Base-by-base conservation (phyloP, 2,113 vertebrate genomes). In the Phalacrocorax aristotelis region DNA sequence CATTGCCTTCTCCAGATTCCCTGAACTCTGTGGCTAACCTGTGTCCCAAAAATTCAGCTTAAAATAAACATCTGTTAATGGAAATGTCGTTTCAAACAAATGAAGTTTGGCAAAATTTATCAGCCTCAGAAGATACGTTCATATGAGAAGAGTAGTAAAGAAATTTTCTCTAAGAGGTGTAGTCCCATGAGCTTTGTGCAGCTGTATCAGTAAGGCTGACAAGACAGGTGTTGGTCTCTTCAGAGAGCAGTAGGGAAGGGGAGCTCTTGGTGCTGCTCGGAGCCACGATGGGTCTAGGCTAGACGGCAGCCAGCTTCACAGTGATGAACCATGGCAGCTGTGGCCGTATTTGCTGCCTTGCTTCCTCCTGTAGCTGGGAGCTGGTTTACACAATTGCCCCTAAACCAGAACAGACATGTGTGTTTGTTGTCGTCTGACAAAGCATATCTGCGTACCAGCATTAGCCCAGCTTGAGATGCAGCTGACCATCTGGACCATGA, bases 401-500 rank as follows among this genome's bases (percentile, higher is more conserved):
- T 85, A 51, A 48, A 78, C 6, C 40, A 82, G 44, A 82, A 52
- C 38, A 75, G 32, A 49, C 8, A 0, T 70, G 38, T 70, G n/a
- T 58, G 38, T 30, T 78, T 52, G 20, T 27, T 84, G 60, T 42
- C 9, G 3, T 87, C 77, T 94, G 91, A 87, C 70, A 89, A 69
- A 82, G 38, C n/a, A 13, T 84, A 71, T 95, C 52, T 76, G 25
- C 2, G 2, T 60, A 94, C 38, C 21, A 79, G 38, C 72, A 65
- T 79, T 72, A 95, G 52, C 30, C 27, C 0, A 4, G 57, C 57
- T 87, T 87, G 83, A 87, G 65, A 82, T 34, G 61, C n/a, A 76
- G 48, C 52, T 93, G 94, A 93, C 87, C 77, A 94, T 95, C 84
- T 97, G 90, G 86, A 79, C 80, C 32, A 40, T 70, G 61, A 75